These are phyloP conservation scores for Plumapathes pennacea DNA, from an alignment of 92 coral and sea anemone genomes.

Conservation along the genomic window DNA sequence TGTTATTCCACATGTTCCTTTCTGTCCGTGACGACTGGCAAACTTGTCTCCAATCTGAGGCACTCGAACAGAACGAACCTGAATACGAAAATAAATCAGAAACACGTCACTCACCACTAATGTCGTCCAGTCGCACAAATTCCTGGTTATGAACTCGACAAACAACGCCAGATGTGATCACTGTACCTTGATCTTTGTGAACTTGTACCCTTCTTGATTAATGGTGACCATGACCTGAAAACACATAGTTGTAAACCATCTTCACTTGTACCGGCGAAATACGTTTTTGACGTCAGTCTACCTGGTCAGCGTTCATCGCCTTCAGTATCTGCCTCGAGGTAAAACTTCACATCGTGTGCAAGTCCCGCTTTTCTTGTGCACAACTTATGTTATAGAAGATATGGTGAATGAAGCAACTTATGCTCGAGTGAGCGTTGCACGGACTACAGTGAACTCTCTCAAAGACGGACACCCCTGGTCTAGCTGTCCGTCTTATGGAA, in stretches of 20 bases:
- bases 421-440: too few species aligned
- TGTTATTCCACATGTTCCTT: slow-evolving; percentile 96
- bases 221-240: slow-evolving; percentile 95
- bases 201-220: slow-evolving; percentile 98
- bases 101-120: too few species aligned
- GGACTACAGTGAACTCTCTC: too few species aligned
- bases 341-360: too few species aligned
- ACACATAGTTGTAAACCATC: not conserved
- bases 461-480: too few species aligned
- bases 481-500: too few species aligned
- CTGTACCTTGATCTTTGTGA: slow-evolving; percentile 94
- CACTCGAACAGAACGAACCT: slow-evolving; percentile 96
- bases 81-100: not conserved
- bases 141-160: not conserved
- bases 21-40: slow-evolving; percentile 99
- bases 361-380: too few species aligned
- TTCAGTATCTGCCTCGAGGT: too few species aligned
- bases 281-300: too few species aligned
- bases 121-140: not conserved
- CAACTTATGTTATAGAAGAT: too few species aligned
- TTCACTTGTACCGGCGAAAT: not conserved
- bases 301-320: too few species aligned
- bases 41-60: slow-evolving; percentile 99
- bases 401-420: too few species aligned
- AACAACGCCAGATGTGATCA: not conserved